phyloP scores from a whole-genome alignment of 23 tunicate species.

The Halocynthia aurantium region DNA sequence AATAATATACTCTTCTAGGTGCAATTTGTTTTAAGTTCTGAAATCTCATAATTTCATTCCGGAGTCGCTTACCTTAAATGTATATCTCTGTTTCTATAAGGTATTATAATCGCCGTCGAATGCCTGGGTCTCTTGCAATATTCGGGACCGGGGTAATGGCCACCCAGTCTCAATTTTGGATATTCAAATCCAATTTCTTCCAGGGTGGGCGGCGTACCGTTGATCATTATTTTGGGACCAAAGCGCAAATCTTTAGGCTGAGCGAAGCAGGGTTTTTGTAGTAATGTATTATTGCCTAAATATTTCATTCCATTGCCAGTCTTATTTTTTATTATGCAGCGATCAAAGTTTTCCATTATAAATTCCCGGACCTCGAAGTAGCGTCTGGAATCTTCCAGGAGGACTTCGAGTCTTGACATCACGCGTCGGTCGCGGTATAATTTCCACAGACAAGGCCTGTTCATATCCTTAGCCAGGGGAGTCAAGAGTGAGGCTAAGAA shows the following conservation, averaged over 20 bases:
- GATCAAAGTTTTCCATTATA: background rate
- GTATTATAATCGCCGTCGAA: conserved; percentile 58
- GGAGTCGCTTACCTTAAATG: conserved; percentile 44
- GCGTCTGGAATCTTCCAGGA: background rate
- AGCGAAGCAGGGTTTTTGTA: background rate
- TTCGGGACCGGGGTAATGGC: conserved; percentile 51
- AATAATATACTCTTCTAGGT: conserved; percentile 3
- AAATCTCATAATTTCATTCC: too few species aligned
- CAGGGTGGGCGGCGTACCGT: conserved; percentile 30
- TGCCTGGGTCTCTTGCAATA: conserved; percentile 45
- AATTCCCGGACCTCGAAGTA: background rate
- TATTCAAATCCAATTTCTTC: conserved; percentile 31
- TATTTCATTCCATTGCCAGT: background rate
- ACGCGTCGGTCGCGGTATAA: conserved; percentile 6
- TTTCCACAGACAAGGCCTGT: conserved; percentile 23
- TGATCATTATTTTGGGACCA: background rate
- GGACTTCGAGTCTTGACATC: conserved; percentile 9
- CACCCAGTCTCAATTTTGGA: conserved; percentile 32
- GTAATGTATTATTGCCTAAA: background rate
- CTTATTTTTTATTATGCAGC: background rate
- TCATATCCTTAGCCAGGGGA: background rate
- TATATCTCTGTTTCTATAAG: conserved; percentile 50
- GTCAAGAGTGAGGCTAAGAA: conserved; percentile 29
- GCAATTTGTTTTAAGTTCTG: too few species aligned
- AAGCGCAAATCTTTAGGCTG: background rate